Evolutionary conservation across 1,140 invertebrate species (phyloP), one percentile per base, ranked within the genome.

Genomic region (Zaprionus kolodkinae): DNA sequence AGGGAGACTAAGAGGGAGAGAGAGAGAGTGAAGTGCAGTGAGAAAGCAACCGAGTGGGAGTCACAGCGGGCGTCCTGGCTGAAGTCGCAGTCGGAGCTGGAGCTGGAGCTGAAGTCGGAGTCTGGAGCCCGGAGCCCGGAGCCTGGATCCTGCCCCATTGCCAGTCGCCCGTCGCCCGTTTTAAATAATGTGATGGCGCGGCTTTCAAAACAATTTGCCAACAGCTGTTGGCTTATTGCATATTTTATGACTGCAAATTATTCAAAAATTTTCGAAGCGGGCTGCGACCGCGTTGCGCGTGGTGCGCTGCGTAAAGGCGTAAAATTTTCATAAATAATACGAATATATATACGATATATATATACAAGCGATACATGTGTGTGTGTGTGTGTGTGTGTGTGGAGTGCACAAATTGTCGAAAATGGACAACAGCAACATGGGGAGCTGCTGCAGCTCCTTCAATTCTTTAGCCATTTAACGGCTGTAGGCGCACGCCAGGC

Each of bases 181-280:
- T 92, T 92, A 92, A 92, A 92, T 92, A 92, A 91, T 92, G 89
- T 91, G 88, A 91, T 91, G 91, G 90, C 91, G 91, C 86, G 91
- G 91, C 91, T 92, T 92, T 91, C 89, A 92, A 92, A 92, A 92
- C 91, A 92, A 92, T 92, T 92, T 92, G 76, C 79, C 89, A 92
- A 92, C 91, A 92, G 88, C 86, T 92, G 91, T 92, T 92, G 91
- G 88, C 91, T 92, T 92, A 92, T 92, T 92, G 91, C 89, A 92
- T 92, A 92, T 92, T 92, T 92, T 92, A 92, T 92, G 91, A 86
- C 78, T 90, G 91, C 91, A 92, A 92, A 92, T 92, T 92, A 92
- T 92, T 92, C 91, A 92, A 92, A 92, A 92, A 92, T 88, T 88
- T 90, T 86, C 81, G 78, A 89, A 86, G 85, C 85, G 60, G 68